phyloP scores from a whole-genome alignment of 2,888 invertebrate genomes.

The Tachina grossa region DNA sequence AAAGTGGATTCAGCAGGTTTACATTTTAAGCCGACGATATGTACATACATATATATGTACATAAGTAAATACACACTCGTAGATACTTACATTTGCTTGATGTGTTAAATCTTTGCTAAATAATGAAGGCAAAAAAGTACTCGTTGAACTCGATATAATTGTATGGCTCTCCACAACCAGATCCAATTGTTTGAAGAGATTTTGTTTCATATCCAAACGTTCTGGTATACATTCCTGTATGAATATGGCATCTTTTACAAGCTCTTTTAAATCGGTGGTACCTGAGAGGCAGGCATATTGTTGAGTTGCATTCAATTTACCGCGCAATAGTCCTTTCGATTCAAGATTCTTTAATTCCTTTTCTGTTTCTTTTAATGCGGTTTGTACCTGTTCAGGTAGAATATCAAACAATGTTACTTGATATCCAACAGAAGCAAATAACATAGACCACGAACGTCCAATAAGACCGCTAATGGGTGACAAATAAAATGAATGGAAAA shows the following conservation, averaged over 20 bases:
- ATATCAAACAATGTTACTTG: constrained; percentile 94
- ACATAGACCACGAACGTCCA: constrained; percentile 98
- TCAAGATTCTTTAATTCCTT: constrained; percentile 89
- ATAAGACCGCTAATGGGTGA: constrained; percentile 90
- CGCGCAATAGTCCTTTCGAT: constrained; percentile 89
- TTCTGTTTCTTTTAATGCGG: constrained; percentile 89
- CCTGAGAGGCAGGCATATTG: constrained; percentile 92
- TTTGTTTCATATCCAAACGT: constrained; percentile 91
- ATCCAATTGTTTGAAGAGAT: constrained; percentile 91
- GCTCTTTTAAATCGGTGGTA: constrained; percentile 86
- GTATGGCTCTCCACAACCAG: constrained; percentile 88
- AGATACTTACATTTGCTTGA: constrained; percentile 84
- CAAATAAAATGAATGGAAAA: constrained; percentile 7
- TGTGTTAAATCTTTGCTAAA: constrained; percentile 92
- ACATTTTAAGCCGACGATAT: too few relatives aligned
- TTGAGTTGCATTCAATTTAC: constrained; percentile 88
- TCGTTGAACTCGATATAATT: constrained; percentile 96
- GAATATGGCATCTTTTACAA: constrained; percentile 89
- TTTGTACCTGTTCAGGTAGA: constrained; percentile 88
- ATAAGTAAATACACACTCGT: not conserved
- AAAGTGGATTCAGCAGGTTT: too few relatives aligned
- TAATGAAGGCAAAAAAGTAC: constrained; percentile 94
- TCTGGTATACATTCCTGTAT: constrained; percentile 98
- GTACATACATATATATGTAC: not conserved
- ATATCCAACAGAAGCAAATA: constrained; percentile 96